phyloP scores from a whole-genome alignment of 2,113 vertebrate genomes.

The Limnothrissa miodon region DNA sequence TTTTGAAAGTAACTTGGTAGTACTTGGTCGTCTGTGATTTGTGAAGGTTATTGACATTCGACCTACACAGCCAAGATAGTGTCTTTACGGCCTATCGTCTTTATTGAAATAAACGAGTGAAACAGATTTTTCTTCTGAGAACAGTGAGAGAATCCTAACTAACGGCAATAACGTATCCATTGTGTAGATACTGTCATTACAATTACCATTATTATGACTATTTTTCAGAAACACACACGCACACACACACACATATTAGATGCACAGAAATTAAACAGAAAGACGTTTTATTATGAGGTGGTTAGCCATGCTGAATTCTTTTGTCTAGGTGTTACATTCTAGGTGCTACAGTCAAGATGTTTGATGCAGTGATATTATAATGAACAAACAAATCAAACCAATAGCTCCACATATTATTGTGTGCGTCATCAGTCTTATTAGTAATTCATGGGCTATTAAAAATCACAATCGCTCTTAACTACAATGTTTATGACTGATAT shows the following conservation, averaged over 20 bases:
- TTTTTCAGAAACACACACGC: background rate
- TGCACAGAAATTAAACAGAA: background rate
- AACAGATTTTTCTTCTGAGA: no score
- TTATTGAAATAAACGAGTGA: background rate
- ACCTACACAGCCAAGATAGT: background rate
- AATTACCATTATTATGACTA: no score
- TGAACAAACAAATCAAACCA: background rate
- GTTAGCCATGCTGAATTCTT: background rate
- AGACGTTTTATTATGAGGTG: background rate
- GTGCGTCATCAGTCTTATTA: background rate
- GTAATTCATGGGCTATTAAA: conserved; percentile 10
- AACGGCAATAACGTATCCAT: no score
- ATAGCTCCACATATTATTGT: background rate
- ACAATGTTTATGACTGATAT: conserved; percentile 6
- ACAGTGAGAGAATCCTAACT: no score
- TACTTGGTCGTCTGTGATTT: no score
- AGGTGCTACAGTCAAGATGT: background rate
- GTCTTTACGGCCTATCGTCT: no score
- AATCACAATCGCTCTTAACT: background rate
- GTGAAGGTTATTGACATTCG: background rate
- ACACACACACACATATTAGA: background rate
- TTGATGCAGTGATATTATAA: background rate
- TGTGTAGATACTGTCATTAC: no score
- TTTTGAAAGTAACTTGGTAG: no score
- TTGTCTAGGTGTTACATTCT: background rate